These are phyloP conservation scores for Parapristionchus giblindavisi DNA, from an alignment of 2,888 invertebrate species.

Conservation along the genomic window DNA sequence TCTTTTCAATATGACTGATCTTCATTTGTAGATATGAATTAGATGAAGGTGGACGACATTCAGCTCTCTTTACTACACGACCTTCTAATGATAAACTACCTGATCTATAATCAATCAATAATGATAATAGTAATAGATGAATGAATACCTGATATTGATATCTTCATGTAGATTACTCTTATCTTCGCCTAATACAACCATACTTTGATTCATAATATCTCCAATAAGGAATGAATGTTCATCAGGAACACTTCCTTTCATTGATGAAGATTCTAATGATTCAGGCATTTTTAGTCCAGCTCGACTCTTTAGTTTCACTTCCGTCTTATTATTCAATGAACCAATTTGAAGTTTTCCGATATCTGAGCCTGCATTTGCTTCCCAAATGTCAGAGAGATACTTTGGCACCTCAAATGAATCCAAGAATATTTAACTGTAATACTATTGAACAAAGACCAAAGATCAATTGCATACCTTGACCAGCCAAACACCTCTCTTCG, in stretches of 20 bases:
- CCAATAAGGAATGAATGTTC: slow-evolving; percentile 57
- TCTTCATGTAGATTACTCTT: slow-evolving; percentile 58
- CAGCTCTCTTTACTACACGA: slow-evolving; percentile 64
- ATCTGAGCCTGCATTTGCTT: slow-evolving; percentile 56
- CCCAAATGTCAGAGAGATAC: slow-evolving; percentile 61
- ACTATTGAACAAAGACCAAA: neutral
- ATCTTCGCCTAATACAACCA: slow-evolving; percentile 65
- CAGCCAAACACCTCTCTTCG: slow-evolving; percentile 64
- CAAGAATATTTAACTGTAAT: neutral
- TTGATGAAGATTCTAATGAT: neutral
- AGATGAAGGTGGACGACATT: slow-evolving; percentile 63
- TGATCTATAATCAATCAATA: slow-evolving; percentile 47
- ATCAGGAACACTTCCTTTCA: slow-evolving; percentile 46
- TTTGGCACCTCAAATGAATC: slow-evolving; percentile 50
- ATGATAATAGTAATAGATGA: neutral
- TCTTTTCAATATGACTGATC: slow-evolving; percentile 61
- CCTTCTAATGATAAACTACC: slow-evolving; percentile 64
- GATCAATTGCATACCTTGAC: slow-evolving; percentile 52
- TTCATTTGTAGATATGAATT: slow-evolving; percentile 67
- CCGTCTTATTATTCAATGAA: neutral
- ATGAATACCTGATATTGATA: slow-evolving; percentile 40
- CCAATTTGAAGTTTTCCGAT: slow-evolving; percentile 52
- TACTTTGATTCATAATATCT: slow-evolving; percentile 56
- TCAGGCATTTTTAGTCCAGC: slow-evolving; percentile 25
- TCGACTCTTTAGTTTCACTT: slow-evolving; percentile 32